Conservation (phyloP, 2,113 vertebrate species). For the Lepidothrix coronata region DNA sequence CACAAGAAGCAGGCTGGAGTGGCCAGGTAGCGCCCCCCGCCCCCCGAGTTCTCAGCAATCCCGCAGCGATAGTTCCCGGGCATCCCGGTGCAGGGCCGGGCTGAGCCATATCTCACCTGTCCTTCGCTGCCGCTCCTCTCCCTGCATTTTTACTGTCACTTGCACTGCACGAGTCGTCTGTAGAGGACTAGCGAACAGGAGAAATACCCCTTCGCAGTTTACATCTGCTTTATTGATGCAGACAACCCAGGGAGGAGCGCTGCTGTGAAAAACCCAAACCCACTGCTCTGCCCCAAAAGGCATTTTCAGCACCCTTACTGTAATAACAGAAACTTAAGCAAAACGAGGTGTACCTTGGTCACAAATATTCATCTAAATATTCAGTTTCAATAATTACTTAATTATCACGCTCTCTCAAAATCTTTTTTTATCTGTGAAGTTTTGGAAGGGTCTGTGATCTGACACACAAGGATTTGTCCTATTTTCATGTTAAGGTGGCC, state of each 20-base stretch:
- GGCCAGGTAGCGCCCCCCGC: not conserved
- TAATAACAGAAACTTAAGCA: no score
- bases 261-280: not conserved
- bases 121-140: not conserved
- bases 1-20: no score
- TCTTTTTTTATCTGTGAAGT: not conserved
- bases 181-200: fast-evolving
- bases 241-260: not conserved
- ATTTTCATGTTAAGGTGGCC: not conserved
- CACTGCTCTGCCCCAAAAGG: not conserved
- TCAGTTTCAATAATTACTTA: not conserved
- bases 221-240: not conserved
- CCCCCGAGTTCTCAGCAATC: fast-evolving
- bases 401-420: not conserved
- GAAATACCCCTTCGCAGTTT: not conserved
- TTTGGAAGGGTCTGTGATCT: not conserved
- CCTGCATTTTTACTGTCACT: not conserved
- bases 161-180: fast-evolving
- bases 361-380: not conserved
- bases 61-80: fast-evolving
- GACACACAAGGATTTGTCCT: not conserved
- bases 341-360: not conserved
- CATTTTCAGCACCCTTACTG: fast-evolving
- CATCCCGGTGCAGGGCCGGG: no score
- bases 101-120: not conserved